Base-by-base conservation (phyloP, 23 tunicate species). In the Trididemnum miniatum region DNA sequence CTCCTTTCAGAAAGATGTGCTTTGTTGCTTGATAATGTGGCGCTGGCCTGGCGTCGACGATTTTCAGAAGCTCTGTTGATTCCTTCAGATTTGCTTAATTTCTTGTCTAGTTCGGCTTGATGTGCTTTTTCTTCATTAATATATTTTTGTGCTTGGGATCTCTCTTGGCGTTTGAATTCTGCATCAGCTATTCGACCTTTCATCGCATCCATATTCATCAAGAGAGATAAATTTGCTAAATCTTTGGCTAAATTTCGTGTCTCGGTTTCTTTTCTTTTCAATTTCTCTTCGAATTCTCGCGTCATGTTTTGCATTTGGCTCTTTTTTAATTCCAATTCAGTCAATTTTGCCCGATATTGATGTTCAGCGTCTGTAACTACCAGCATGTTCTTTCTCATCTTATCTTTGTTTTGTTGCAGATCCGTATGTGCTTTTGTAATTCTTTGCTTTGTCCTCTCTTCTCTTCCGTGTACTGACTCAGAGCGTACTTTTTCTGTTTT, bases 191-290 rank as follows among this genome's bases (percentile, higher is more conserved):
- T 51, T 33, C 81, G 84, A 25, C 91, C 97, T 35, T 71, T 79
- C 88, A 86, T 69, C 0, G 92, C 57, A n/a, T 92, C 97, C 73
- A 82, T 77, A 65, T 92, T 92, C 97, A 92, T 92, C 32, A 79
- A 84, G 36, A 92, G 83, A 29, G 97, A 65, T 0, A 92, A 73
- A 59, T 87, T 85, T 27, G 92, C 71, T n/a, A 92, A 83, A 35
- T 92, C 92, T 71, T 87, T 83, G 1, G 89, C 71, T 3, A 92
- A 50, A 22, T 83, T 63, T 30, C 65, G 60, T 1, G 85, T 83
- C 60, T 81, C 97, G 1, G 84, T 83, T 72, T 92, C 97, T 37
- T 92, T 87, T 34, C 87, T 24, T 54, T 86, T 79, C 30, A 92
- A 35, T 59, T 73, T 69, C n/a, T 86, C 88, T 72, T 92, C 92